Conservation (phyloP, 2,888 invertebrate species). For the Heliconius cydno region DNA sequence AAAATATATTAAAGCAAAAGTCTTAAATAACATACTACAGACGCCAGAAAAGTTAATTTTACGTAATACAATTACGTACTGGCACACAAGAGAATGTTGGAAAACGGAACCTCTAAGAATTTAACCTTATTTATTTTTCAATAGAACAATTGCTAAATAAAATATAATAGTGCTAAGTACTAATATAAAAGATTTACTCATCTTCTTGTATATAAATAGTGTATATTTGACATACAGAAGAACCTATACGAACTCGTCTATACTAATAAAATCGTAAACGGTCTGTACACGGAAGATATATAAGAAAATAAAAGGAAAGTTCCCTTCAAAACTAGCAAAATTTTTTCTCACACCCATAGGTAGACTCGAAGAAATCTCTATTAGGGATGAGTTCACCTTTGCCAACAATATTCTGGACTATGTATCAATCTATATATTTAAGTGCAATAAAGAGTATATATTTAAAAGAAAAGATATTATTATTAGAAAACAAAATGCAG, state of each 20-base stretch:
- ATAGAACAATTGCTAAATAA: slow-evolving; percentile 3
- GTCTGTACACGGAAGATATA: no score
- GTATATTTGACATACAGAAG: not conserved
- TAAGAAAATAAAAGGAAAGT: no score
- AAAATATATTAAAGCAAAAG: not conserved
- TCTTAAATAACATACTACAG: not conserved
- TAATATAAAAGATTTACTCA: not conserved
- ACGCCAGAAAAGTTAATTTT: slow-evolving; percentile 6
- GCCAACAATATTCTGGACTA: no score
- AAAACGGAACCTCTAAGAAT: slow-evolving; percentile 7
- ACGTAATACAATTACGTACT: slow-evolving; percentile 5
- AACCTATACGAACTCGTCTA: not conserved
- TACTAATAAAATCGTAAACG: no score
- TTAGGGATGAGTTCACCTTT: no score
- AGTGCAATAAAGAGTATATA: no score
- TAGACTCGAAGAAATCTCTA: no score
- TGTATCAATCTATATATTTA: no score
- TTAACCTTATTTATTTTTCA: not conserved
- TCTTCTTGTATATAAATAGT: not conserved
- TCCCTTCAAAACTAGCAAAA: no score
- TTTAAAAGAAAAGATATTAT: no score
- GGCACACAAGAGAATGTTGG: not conserved
- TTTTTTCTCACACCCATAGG: no score
- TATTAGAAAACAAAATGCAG: no score
- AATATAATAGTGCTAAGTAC: not conserved